A percentile compares a stretch with the other conserved stretches of the same genome.
Conservation (phyloP, 2,888 invertebrate species). For the Tricholauxania praeusta region DNA sequence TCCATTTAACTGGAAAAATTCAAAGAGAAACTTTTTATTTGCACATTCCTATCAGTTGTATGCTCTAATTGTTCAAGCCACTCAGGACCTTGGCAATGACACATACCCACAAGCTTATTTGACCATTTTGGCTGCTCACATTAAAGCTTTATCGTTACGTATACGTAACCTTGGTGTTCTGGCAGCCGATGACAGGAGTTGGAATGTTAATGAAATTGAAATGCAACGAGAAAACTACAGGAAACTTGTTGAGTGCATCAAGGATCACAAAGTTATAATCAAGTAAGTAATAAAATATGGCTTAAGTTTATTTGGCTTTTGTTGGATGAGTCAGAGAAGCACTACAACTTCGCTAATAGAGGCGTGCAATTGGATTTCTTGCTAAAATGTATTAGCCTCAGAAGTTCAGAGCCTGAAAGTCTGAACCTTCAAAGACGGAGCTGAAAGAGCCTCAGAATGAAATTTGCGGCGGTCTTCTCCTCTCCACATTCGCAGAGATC, state of each 20-base stretch:
- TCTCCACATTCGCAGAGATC: too few relatives aligned
- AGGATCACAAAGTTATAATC: slow-evolving; percentile 59
- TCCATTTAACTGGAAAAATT: slow-evolving; percentile 58
- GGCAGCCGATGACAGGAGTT: slow-evolving; percentile 22
- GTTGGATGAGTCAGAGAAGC: background rate
- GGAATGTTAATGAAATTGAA: background rate
- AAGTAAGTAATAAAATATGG: slow-evolving; percentile 46
- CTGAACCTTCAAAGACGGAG: too few relatives aligned
- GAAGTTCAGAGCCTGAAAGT: too few relatives aligned
- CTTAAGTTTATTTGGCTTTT: background rate
- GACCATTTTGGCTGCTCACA: slow-evolving; percentile 56
- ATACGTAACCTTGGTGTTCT: slow-evolving; percentile 45
- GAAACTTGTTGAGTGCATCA: slow-evolving; percentile 54
- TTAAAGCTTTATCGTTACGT: slow-evolving; percentile 54
- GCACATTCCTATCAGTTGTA: slow-evolving; percentile 48
- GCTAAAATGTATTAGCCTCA: too few relatives aligned
- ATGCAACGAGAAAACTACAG: slow-evolving; percentile 40
- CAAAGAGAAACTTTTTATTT: slow-evolving; percentile 45
- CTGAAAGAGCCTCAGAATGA: too few relatives aligned
- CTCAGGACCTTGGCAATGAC: slow-evolving; percentile 49
- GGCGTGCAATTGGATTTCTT: too few relatives aligned
- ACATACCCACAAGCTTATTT: slow-evolving; percentile 60
- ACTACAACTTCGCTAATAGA: too few relatives aligned
- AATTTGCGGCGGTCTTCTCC: too few relatives aligned
- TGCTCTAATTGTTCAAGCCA: slow-evolving; percentile 39